These are phyloP conservation scores for Peromyscus californicus DNA, from an alignment of 2,113 vertebrate species.

Conservation along the genomic window DNA sequence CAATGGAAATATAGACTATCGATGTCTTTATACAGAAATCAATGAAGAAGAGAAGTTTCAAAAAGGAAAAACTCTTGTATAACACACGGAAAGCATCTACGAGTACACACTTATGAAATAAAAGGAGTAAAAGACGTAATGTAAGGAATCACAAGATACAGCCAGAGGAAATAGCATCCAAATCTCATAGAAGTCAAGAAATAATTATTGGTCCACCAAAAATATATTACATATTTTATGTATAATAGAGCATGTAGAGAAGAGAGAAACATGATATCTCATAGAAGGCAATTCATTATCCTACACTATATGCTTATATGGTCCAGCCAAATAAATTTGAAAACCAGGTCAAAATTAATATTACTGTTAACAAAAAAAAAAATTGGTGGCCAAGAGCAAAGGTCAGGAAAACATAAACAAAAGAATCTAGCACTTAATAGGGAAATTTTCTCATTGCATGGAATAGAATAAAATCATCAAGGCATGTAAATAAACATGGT, in stretches of 20 bases:
- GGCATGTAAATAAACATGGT: not conserved
- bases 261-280: not conserved
- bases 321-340: not conserved
- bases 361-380: not conserved
- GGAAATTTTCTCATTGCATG: not conserved
- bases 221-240: not conserved
- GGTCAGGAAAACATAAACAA: not conserved
- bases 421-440: not conserved
- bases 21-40: not conserved
- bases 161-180: not conserved
- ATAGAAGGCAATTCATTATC: not conserved
- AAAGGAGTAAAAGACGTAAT: not conserved
- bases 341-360: not conserved
- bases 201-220: not conserved
- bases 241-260: not conserved
- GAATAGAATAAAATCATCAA: not conserved
- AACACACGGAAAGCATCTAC: not conserved
- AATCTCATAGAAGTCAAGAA: not conserved
- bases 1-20: not conserved
- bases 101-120: not conserved
- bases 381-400: not conserved
- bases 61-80: not conserved
- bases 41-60: not conserved
- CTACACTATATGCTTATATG: not conserved
- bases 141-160: not conserved